A percentile compares a stretch with the other conserved stretches of the same genome.
These are phyloP conservation scores for Athalia cordata DNA, from an alignment of 2,888 invertebrate species.

Conservation along the genomic window DNA sequence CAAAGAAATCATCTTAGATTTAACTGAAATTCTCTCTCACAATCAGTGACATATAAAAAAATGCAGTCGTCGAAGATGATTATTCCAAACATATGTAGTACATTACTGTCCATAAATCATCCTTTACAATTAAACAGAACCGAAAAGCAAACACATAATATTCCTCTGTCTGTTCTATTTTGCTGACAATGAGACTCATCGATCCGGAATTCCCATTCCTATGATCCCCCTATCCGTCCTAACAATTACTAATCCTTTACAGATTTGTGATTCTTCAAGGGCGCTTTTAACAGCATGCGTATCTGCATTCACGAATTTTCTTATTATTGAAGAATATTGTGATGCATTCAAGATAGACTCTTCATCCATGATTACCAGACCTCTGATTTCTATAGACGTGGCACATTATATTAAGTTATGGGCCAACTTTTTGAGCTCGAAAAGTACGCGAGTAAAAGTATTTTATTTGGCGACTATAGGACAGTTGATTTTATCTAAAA, in stretches of 20 bases:
- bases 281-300: constrained; percentile 4
- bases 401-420: constrained; percentile 10
- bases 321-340: constrained; percentile 9
- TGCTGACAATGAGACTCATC: neutral
- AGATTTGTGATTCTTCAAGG: constrained; percentile 12
- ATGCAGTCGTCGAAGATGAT: too few relatives aligned
- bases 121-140: too few relatives aligned
- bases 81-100: too few relatives aligned
- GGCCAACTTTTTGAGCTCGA: neutral
- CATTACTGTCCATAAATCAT: too few relatives aligned
- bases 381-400: neutral
- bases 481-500: neutral
- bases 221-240: neutral
- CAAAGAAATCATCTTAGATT: too few relatives aligned
- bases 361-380: neutral
- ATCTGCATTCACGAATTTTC: constrained; percentile 19
- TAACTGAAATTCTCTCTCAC: too few relatives aligned
- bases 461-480: neutral
- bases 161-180: neutral
- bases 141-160: too few relatives aligned
- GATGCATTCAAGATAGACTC: neutral
- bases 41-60: too few relatives aligned
- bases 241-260: neutral
- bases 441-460: constrained; percentile 5
- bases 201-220: too few relatives aligned